Evolutionary conservation across 2,113 vertebrate genomes (phyloP), one percentile per base, ranked within the genome.

Genomic region (Mesoclemmys tuberculata): DNA sequence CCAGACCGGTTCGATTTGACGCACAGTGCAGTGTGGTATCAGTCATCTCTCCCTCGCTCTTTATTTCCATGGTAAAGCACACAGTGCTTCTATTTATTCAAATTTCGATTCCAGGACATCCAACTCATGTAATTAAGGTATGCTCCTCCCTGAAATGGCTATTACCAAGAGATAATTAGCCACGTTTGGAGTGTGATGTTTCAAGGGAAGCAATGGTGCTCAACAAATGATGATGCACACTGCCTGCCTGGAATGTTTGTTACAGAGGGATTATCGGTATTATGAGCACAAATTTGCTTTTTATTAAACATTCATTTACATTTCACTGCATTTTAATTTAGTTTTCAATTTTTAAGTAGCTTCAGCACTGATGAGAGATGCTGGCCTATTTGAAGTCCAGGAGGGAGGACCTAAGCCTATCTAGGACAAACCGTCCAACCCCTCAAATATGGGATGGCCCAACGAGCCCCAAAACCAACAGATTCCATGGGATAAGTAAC

Each of bases 231-330:
- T 90, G 93, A 90, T 90, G 93, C 89, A 91, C 90, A 85, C 74
- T 82, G 96, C 83, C 93, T 94, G 91, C 90, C 0, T 21, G 95
- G 92, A 91, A 56, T 2, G 83, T 95, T 88, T 82, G 93, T 90
- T 96, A 52, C 81, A 86, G 80, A 95, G 81, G 78, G 94, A 95
- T 88, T n/a, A 93, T 74, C 81, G 55, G 87, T 89, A 84, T 74
- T 91, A 92, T 41, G 64, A 95, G 89, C 58, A 55, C 80, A 95
- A 81, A 94, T 96, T 93, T 93, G 95, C 93, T 90, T 95, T 95
- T 94, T 96, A 84, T 90, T 94, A 97, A 96, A 93, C 51, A 61
- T 31, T 91, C 85, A 91, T 97, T 95, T 97, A 95, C 88, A 96
- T 96, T 93, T 90, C 93, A 61, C 86, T 87, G 88, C 91, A 61